phyloP scores from a whole-genome alignment of 2,113 vertebrate species.

The Platichthys flesus region DNA sequence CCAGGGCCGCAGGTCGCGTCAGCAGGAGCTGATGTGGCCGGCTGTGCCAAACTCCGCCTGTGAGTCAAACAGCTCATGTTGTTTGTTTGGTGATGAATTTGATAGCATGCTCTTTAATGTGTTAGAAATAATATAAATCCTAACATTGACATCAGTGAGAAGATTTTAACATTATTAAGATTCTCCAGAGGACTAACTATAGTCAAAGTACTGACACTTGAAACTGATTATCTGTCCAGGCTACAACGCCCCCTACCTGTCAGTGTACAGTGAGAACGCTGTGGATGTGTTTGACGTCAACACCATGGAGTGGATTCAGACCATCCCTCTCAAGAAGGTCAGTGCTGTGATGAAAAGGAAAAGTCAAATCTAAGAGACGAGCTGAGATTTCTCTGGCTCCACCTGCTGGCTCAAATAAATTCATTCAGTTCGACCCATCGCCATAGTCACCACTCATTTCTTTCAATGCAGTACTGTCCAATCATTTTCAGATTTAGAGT shows the following conservation, averaged over 20 bases:
- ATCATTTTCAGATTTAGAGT: background rate
- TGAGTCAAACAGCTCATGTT: slow-evolving; percentile 75
- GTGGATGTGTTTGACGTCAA: slow-evolving; percentile 97
- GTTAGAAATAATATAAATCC: background rate
- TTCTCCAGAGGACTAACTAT: no score
- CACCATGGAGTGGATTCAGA: slow-evolving; percentile 99
- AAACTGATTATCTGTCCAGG: slow-evolving; percentile 75
- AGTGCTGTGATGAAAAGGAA: background rate
- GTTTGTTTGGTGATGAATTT: background rate
- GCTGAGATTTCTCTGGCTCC: slow-evolving; percentile 20
- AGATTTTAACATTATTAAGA: background rate
- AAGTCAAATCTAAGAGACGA: fast-evolving
- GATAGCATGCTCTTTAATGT: background rate
- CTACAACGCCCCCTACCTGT: slow-evolving; percentile 98
- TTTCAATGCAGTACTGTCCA: background rate
- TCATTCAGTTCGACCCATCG: background rate
- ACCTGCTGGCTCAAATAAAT: slow-evolving; percentile 34
- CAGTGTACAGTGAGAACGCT: slow-evolving; percentile 97
- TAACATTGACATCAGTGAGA: background rate
- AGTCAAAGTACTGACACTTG: background rate
- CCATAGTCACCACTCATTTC: background rate
- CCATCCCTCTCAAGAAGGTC: slow-evolving; percentile 98
- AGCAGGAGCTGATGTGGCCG: slow-evolving; percentile 98
- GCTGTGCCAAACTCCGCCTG: slow-evolving; percentile 91
- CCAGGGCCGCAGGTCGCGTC: slow-evolving; percentile 94